A percentile compares a stretch with the other conserved stretches of the same genome.
Evolutionary conservation across 2,797 vertebrate species (phyloP).

Genomic region (Chromis chromis): DNA sequence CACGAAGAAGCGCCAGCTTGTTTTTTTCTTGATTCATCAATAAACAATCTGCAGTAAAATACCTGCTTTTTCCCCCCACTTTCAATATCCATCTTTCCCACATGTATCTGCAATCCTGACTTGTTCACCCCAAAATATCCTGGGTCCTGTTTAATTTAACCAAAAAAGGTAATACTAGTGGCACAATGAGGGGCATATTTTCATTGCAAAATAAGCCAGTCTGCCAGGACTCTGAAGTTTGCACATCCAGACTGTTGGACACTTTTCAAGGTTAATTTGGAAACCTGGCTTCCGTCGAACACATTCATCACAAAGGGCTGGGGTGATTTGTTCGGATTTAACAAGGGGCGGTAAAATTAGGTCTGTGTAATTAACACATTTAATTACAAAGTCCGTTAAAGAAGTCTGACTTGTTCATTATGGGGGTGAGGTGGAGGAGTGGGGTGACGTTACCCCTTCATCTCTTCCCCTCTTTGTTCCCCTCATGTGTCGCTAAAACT

Average conservation of each 20-base stretch:
- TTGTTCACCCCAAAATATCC: conserved; percentile 13
- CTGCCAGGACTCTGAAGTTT: conserved; percentile 30
- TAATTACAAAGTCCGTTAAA: conserved; percentile 13
- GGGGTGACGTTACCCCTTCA: background rate
- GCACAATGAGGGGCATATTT: conserved; percentile 32
- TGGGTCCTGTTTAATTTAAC: conserved; percentile 39
- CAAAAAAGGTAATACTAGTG: conserved; percentile 44
- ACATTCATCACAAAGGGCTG: background rate
- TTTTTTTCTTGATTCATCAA: conserved; percentile 2
- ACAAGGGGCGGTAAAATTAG: conserved; percentile 37
- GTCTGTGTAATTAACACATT: conserved; percentile 16
- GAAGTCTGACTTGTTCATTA: conserved; percentile 12
- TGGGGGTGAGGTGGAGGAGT: background rate
- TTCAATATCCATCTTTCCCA: background rate
- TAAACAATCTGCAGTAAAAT: background rate
- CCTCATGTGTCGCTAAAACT: background rate
- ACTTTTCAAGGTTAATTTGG: conserved; percentile 54
- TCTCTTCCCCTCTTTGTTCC: background rate
- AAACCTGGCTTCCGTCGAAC: conserved; percentile 12
- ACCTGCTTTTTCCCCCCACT: background rate
- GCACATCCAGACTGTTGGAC: conserved; percentile 37
- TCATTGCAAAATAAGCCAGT: conserved; percentile 33
- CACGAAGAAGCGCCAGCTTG: background rate
- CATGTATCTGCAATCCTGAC: conserved; percentile 1
- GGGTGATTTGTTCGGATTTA: conserved; percentile 40